Conservation (phyloP, 2,113 vertebrate genomes). For the Bothrops jararaca region DNA sequence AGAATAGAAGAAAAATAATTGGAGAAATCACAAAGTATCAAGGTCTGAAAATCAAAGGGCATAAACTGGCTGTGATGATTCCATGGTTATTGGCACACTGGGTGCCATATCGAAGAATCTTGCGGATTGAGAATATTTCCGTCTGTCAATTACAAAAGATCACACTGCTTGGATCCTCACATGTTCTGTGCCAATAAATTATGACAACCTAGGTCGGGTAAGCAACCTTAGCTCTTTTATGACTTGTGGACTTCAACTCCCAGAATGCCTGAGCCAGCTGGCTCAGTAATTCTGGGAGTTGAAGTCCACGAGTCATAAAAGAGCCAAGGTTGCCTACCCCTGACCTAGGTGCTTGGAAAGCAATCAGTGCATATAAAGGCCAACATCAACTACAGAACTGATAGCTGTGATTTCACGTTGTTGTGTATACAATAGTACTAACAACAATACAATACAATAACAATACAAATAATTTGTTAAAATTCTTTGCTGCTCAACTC, state of each 20-base stretch:
- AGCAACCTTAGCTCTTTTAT: too few relatives aligned
- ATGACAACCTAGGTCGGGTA: background rate
- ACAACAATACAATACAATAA: background rate
- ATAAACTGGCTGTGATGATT: background rate
- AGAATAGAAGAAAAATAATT: background rate
- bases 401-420: background rate
- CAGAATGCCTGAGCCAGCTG: too few relatives aligned
- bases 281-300: too few relatives aligned
- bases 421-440: background rate
- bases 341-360: background rate
- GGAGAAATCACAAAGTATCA: background rate
- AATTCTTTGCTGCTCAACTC: background rate
- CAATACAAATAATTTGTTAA: background rate
- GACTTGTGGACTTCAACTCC: too few relatives aligned
- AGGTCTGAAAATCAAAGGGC: background rate
- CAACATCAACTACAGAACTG: background rate
- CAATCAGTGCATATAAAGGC: background rate
- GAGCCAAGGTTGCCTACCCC: too few relatives aligned
- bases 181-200: background rate
- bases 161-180: background rate
- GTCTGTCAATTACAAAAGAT: background rate
- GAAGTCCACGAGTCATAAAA: too few relatives aligned
- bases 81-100: background rate
- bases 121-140: background rate
- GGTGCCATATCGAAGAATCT: background rate